Conservation (phyloP, 2,113 vertebrate genomes). For the Neolamprologus sp. region DNA sequence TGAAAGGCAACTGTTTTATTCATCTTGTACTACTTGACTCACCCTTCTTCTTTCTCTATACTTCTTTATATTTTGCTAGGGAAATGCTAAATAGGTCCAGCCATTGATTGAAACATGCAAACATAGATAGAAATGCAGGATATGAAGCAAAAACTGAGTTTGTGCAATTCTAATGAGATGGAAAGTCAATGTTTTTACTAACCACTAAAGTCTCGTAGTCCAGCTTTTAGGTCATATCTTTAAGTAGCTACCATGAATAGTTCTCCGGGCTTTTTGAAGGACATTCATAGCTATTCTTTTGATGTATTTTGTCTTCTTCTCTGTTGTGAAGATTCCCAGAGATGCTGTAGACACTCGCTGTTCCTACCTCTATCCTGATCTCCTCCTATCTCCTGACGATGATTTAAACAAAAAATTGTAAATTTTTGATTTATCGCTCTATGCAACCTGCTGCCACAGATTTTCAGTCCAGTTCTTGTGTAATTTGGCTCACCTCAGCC, state of each 20-base stretch:
- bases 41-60: neutral
- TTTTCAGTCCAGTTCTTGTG: neutral
- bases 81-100: neutral
- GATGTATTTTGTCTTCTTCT: neutral
- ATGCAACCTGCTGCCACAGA: neutral
- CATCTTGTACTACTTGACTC: neutral
- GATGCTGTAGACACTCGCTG: neutral
- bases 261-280: neutral
- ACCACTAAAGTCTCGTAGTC: neutral
- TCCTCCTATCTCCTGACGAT: neutral
- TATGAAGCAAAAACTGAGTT: neutral
- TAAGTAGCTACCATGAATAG: neutral
- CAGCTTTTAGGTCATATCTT: neutral
- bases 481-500: neutral
- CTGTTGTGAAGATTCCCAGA: neutral
- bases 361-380: neutral
- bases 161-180: neutral
- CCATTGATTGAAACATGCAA: neutral
- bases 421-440: neutral
- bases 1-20: neutral
- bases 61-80: neutral
- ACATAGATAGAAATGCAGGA: neutral
- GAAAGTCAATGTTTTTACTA: neutral
- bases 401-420: neutral
- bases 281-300: neutral